Evolutionary conservation across 2,113 vertebrate species (phyloP).

Genomic region (Zapornia atra): DNA sequence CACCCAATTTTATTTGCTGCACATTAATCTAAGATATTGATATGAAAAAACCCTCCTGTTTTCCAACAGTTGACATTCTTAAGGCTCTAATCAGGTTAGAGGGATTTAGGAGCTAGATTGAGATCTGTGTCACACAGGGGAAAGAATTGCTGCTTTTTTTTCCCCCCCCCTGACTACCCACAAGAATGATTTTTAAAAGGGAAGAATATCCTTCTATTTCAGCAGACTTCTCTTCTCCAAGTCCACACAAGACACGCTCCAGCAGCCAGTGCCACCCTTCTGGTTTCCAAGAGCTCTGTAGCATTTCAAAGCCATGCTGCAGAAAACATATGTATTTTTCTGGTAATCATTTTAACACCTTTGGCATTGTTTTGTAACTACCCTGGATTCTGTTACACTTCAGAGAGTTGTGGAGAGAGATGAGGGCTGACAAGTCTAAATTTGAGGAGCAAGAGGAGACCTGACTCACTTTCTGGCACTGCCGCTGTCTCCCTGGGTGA

Average conservation of each 20-base stretch:
- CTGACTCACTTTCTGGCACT: slow-evolving; percentile 33
- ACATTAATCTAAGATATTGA: neutral
- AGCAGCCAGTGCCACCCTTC: neutral
- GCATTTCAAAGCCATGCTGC: slow-evolving; percentile 10
- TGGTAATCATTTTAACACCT: slow-evolving; percentile 41
- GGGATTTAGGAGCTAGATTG: slow-evolving; percentile 28
- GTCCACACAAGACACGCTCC: neutral
- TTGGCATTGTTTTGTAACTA: slow-evolving; percentile 56
- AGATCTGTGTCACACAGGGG: neutral
- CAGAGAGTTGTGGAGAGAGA: neutral
- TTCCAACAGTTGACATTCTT: slow-evolving; percentile 1
- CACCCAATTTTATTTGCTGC: neutral
- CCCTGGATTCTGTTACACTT: neutral
- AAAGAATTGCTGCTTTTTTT: neutral
- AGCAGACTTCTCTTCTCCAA: neutral
- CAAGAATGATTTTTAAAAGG: neutral
- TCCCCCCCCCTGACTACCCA: neutral
- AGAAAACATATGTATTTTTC: slow-evolving; percentile 52
- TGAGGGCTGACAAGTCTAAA: slow-evolving; percentile 24
- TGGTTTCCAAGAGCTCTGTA: neutral
- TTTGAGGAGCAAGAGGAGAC: slow-evolving; percentile 16
- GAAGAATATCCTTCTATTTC: slow-evolving; percentile 8
- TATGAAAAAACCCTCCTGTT: neutral
- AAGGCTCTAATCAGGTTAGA: slow-evolving; percentile 32
- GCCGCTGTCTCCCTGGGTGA: neutral